These are phyloP conservation scores for Marcusenius ussheri DNA, from an alignment of 2,113 vertebrate genomes.

Conservation along the genomic window DNA sequence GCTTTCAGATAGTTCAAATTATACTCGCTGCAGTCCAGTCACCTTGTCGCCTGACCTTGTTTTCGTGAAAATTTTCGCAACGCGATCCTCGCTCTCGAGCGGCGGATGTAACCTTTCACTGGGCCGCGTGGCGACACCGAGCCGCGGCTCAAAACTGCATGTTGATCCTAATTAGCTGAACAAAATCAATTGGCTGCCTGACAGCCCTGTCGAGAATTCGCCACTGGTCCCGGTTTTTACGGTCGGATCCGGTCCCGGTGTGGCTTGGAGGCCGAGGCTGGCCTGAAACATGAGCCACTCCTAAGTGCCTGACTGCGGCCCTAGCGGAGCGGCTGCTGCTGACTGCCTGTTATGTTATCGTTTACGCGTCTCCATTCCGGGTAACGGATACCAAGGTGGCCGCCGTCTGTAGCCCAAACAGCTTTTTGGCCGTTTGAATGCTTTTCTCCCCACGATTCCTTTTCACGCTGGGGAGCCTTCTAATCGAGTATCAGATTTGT, in stretches of 20 bases:
- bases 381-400: conserved; percentile 3
- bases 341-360: conserved; percentile 6
- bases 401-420: neutral
- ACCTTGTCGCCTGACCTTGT: conserved; percentile 6
- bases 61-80: neutral
- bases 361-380: conserved; percentile 12
- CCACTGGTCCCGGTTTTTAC: neutral
- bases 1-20: neutral
- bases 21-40: neutral
- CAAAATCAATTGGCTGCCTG: conserved; percentile 14
- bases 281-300: conserved; percentile 2
- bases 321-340: neutral
- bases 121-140: neutral
- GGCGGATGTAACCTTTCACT: neutral
- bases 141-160: neutral
- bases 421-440: conserved; percentile 5
- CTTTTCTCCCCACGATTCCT: neutral
- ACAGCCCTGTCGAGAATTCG: neutral
- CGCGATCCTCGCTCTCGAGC: neutral
- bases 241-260: neutral
- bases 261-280: neutral
- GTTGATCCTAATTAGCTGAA: conserved; percentile 15
- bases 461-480: neutral
- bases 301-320: conserved; percentile 6
- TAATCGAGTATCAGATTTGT: conserved; percentile 10